Percentiles rank a stretch among this genome's conserved stretches.
Evolutionary conservation across 2,113 vertebrate species (phyloP).

Genomic region (Proteles cristata): DNA sequence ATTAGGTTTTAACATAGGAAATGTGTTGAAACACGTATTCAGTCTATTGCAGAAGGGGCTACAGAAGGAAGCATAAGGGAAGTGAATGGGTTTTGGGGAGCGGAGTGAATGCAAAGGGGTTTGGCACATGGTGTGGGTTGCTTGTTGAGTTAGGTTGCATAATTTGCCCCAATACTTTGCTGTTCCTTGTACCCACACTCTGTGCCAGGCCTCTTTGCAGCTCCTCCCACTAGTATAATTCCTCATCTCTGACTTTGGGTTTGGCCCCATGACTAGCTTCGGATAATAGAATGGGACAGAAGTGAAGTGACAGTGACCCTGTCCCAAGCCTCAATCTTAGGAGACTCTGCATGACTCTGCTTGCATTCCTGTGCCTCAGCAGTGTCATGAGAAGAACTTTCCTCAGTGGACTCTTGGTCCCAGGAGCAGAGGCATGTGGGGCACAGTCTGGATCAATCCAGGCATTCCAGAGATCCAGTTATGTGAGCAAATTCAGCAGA

Average conservation of each 20-base stretch:
- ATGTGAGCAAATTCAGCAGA: background rate
- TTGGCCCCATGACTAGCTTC: background rate
- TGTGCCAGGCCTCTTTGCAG: background rate
- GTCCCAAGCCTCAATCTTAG: too few species aligned
- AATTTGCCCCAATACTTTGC: background rate
- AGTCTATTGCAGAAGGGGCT: background rate
- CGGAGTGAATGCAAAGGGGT: too few species aligned
- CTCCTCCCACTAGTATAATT: background rate
- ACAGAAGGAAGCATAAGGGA: background rate
- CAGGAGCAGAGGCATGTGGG: background rate
- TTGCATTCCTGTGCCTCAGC: background rate
- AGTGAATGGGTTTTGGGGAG: background rate
- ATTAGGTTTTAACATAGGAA: background rate
- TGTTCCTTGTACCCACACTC: background rate
- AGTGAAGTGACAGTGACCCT: background rate
- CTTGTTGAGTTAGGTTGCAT: background rate
- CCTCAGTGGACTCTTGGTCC: background rate
- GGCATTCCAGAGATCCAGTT: background rate
- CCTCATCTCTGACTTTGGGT: background rate
- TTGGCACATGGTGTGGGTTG: background rate
- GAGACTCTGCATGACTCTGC: background rate
- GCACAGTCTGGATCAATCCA: background rate
- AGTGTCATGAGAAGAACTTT: background rate
- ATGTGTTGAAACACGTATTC: background rate
- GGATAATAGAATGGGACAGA: background rate